Evolutionary conservation across 2,797 vertebrate species (phyloP).

Genomic region (Tapera naevia): DNA sequence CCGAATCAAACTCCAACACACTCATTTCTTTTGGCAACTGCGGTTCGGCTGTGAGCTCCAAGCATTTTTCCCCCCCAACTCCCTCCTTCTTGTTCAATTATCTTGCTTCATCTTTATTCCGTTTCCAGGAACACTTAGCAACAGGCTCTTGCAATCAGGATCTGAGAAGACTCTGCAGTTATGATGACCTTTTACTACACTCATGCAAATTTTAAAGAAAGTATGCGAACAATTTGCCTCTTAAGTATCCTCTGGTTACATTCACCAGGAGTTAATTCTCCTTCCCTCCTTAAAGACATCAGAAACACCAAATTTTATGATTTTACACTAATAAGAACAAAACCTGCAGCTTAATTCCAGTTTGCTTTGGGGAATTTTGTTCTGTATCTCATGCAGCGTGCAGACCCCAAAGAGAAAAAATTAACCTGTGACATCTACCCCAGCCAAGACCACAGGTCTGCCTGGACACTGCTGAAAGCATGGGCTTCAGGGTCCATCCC

Average conservation of each 20-base stretch:
- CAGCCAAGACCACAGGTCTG: neutral
- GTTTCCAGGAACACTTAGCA: constrained; percentile 66
- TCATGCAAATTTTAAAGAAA: constrained; percentile 68
- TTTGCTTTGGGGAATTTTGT: neutral
- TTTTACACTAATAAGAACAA: constrained; percentile 60
- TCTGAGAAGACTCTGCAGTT: constrained; percentile 43
- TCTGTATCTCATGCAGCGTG: neutral
- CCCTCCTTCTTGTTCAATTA: constrained; percentile 30
- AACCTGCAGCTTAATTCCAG: neutral
- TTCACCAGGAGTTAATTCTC: constrained; percentile 46
- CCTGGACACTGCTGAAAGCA: rapidly evolving
- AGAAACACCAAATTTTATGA: constrained; percentile 38
- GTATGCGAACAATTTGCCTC: constrained; percentile 58
- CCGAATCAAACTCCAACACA: neutral
- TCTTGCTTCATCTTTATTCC: constrained; percentile 51
- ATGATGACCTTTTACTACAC: constrained; percentile 44
- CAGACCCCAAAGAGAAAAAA: neutral
- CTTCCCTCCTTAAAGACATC: neutral
- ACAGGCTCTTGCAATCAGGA: constrained; percentile 62
- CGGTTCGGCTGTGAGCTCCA: neutral
- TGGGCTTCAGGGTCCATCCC: neutral
- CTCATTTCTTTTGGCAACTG: constrained; percentile 34
- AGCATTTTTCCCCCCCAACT: neutral
- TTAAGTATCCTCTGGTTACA: constrained; percentile 45
- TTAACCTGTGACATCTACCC: neutral